Conservation (phyloP, 2,113 vertebrate species). For the Upupa epops region DNA sequence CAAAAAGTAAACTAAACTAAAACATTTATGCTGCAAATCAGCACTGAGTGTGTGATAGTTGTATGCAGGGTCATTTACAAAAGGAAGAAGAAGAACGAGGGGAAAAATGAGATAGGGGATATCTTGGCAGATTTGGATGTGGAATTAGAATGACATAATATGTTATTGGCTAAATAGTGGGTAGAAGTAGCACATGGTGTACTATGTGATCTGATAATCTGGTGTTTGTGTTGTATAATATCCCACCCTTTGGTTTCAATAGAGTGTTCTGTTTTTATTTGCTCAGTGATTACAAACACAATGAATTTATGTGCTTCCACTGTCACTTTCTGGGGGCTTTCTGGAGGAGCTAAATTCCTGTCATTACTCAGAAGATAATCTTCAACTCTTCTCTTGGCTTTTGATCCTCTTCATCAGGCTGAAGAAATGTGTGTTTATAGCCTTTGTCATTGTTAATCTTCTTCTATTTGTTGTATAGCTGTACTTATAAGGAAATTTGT, state of each 20-base stretch:
- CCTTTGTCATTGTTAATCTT: not conserved
- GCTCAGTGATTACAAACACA: not conserved
- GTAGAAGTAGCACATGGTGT: not conserved
- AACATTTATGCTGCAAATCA: not conserved
- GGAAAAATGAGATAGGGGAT: not conserved
- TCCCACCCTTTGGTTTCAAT: not conserved
- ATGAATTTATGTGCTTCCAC: not conserved
- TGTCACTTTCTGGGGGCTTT: not conserved
- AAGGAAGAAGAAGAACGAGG: not conserved
- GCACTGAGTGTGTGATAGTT: not conserved
- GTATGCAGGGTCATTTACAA: not conserved
- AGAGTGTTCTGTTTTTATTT: not conserved
- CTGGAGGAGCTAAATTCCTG: not conserved
- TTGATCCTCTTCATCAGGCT: not conserved
- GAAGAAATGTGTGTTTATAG: not conserved
- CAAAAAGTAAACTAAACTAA: not conserved
- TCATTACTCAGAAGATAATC: not conserved
- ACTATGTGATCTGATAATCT: not conserved
- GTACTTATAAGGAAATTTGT: not conserved
- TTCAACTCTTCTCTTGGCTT: not conserved
- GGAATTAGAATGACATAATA: not conserved
- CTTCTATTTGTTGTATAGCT: not conserved
- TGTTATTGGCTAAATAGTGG: not conserved
- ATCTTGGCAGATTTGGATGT: not conserved
- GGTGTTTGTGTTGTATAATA: not conserved